Evolutionary conservation across 2,888 invertebrate genomes (phyloP).

Genomic region (Omphaloscelis lunosa): DNA sequence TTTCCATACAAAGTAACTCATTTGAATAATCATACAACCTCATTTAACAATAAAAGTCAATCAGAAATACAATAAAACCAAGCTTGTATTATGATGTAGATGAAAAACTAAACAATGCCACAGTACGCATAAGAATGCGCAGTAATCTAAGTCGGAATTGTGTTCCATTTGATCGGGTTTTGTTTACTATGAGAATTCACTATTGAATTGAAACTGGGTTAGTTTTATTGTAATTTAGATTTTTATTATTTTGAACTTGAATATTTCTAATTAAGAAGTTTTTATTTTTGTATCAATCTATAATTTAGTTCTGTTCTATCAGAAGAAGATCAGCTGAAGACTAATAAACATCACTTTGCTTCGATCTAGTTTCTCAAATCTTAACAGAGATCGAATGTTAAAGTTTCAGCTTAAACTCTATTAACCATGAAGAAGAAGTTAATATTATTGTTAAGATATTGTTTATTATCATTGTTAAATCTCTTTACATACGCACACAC

Average conservation of each 20-base stretch:
- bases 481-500: too few relatives aligned
- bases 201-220: conserved; percentile 21
- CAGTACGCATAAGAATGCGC: not conserved
- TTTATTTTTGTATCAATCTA: not conserved
- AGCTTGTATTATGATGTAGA: conserved; percentile 1
- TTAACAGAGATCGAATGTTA: not conserved
- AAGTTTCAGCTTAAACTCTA: not conserved
- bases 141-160: conserved; percentile 33
- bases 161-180: conserved; percentile 10
- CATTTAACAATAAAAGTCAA: conserved; percentile 41
- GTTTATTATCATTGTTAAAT: not conserved
- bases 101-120: conserved; percentile 33
- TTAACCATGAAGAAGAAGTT: not conserved
- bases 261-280: not conserved
- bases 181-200: conserved; percentile 8
- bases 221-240: conserved; percentile 16
- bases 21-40: conserved; percentile 39
- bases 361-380: not conserved
- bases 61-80: conserved; percentile 41
- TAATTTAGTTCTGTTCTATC: not conserved
- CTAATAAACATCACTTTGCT: not conserved
- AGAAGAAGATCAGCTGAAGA: not conserved
- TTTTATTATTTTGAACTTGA: not conserved
- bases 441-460: not conserved
- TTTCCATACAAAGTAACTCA: conserved; percentile 16